These are phyloP conservation scores for Chinchilla lanigera DNA, from an alignment of 2,113 vertebrate species.

Conservation along the genomic window DNA sequence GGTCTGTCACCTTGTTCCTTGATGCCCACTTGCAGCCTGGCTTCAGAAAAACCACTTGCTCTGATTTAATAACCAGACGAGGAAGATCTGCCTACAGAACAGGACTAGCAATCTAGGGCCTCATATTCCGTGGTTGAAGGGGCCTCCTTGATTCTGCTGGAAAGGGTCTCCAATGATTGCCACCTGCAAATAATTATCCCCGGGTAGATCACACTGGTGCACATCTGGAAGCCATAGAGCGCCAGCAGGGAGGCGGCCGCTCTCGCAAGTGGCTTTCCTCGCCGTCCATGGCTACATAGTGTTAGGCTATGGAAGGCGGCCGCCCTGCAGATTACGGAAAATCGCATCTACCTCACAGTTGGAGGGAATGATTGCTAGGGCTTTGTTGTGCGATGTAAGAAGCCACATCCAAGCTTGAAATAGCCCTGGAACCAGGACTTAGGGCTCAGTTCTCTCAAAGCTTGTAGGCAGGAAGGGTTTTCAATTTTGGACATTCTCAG, in stretches of 20 bases:
- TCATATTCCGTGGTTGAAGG: background rate
- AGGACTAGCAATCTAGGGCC: background rate
- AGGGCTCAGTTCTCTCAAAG: accelerated
- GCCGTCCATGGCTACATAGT: background rate
- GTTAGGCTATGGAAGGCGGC: background rate
- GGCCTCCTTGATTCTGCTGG: background rate
- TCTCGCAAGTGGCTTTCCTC: background rate
- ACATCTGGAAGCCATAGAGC: background rate
- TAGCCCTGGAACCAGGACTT: accelerated
- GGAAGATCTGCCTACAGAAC: background rate
- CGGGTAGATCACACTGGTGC: accelerated
- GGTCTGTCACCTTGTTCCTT: background rate
- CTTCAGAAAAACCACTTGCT: background rate
- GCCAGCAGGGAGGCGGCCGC: background rate
- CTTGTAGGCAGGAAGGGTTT: accelerated
- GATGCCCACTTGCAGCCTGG: background rate
- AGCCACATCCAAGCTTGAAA: background rate
- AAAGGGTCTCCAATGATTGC: background rate
- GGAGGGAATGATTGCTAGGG: background rate
- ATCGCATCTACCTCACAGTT: background rate
- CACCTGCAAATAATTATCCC: background rate
- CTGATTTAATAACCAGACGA: background rate
- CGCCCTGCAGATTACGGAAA: background rate
- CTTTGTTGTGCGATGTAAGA: background rate
- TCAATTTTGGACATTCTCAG: background rate